Evolutionary conservation across 2,797 vertebrate species (phyloP), one percentile per base, ranked within the genome.

Genomic region (Cichlasoma orientale): DNA sequence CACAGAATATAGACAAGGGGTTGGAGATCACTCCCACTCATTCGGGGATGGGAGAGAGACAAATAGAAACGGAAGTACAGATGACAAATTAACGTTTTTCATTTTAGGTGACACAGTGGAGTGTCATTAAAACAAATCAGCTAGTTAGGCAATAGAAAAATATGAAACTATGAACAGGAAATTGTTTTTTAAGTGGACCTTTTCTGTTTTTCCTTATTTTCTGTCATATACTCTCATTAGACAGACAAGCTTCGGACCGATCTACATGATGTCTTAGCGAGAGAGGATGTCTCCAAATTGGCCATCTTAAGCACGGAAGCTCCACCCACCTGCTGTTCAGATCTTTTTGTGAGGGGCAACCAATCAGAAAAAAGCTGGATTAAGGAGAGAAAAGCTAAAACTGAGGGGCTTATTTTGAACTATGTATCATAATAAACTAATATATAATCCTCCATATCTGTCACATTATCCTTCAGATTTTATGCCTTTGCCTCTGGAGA

Each of bases 1-100:
- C n/a, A 12, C 68, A 76, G 58, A 66, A 77, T 75, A 79, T 69
- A 56, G 74, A 75, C 41, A 77, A 68, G 25, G 77, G 80, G 54
- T 81, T 38, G 73, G 61, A 82, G 77, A 74, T 83, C 54, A 57
- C 52, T 83, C 72, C 79, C 83, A 72, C 79, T 56, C 56, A 74
- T 73, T 78, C 52, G 8, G 33, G 5, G 77, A 85, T 56, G 53
- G n/a, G 77, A 81, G 33, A 82, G 61, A 75, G 80, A 84, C 10
- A 44, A 83, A 81, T 58, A 73, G 54, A 83, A 79, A 79, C n/a
- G 56, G 63, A 75, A 75, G 50, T 44, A 53, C 57, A 74, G 54
- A 74, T 61, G 29, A 72, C 59, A 71, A 55, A 78, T 76, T 18
- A 56, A 69, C 41, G 29, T 56, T 68, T 79, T 56, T 38, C 19